Conservation (phyloP, 2,113 vertebrate species). For the Lethenteron camtschaticum region DNA sequence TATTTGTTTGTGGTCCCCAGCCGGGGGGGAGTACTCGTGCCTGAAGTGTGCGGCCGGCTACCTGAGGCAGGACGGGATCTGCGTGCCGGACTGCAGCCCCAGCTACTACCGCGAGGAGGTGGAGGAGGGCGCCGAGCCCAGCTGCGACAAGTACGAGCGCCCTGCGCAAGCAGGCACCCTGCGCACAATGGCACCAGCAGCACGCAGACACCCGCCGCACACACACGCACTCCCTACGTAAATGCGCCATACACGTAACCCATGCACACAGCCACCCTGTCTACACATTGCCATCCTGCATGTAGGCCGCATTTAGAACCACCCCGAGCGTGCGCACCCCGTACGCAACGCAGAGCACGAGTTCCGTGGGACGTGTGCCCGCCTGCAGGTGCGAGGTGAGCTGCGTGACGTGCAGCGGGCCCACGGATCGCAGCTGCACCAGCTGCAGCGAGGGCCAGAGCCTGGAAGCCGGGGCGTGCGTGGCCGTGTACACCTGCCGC, state of each 20-base stretch:
- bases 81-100: conserved; percentile 30
- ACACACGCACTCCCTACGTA: too few relatives aligned
- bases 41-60: conserved; percentile 29
- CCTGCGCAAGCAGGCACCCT: not conserved
- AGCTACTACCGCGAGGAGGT: conserved; percentile 40
- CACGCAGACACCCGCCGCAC: too few relatives aligned
- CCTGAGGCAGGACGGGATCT: conserved; percentile 45
- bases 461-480: conserved; percentile 35
- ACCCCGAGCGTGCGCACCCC: too few relatives aligned
- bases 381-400: conserved; percentile 44
- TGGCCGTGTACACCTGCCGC: conserved; percentile 46
- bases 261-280: too few relatives aligned
- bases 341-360: too few relatives aligned
- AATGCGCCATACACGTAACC: too few relatives aligned
- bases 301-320: too few relatives aligned
- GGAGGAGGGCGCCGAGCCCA: conserved; percentile 32
- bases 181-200: too few relatives aligned
- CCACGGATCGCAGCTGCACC: conserved; percentile 32
- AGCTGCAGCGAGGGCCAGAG: conserved; percentile 44
- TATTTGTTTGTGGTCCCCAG: conserved; percentile 17
- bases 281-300: too few relatives aligned
- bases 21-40: conserved; percentile 35
- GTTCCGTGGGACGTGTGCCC: too few relatives aligned
- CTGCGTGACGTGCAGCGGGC: conserved; percentile 42
- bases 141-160: conserved; percentile 41